phyloP scores from a whole-genome alignment of 2,888 invertebrate genomes.

The Tinea trinotella region DNA sequence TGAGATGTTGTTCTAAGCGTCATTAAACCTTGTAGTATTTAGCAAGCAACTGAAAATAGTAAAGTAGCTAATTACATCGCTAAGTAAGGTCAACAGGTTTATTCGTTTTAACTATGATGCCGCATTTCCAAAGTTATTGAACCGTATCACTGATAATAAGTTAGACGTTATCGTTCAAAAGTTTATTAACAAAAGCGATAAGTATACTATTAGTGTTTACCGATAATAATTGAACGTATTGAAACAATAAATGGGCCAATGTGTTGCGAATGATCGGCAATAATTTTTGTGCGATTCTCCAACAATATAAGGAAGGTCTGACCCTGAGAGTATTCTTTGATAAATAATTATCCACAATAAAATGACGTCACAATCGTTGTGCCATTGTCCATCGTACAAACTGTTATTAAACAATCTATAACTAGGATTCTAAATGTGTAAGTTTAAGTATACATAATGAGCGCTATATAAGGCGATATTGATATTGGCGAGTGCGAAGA shows the following conservation, averaged over 20 bases:
- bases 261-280: not conserved
- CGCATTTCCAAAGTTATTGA: constrained; percentile 2
- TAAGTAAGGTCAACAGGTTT: constrained; percentile 9
- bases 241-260: not conserved
- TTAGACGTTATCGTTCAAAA: not conserved
- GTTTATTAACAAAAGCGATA: constrained; percentile 3
- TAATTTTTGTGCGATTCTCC: not conserved
- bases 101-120: not conserved
- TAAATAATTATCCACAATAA: constrained; percentile 22
- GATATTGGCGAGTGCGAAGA: too few relatives aligned
- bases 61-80: not conserved
- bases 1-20: not conserved
- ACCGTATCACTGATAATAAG: not conserved
- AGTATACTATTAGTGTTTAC: not conserved
- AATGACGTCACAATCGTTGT: constrained; percentile 23
- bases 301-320: constrained; percentile 15
- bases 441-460: not conserved
- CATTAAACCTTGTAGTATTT: constrained; percentile 9
- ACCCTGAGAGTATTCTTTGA: constrained; percentile 20
- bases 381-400: constrained; percentile 22
- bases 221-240: constrained; percentile 4
- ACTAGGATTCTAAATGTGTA: not conserved
- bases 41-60: constrained; percentile 6
- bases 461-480: not conserved
- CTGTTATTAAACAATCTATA: constrained; percentile 17